These are phyloP conservation scores for Scaeva pyrastri DNA, from an alignment of 2,888 invertebrate species.

Conservation along the genomic window DNA sequence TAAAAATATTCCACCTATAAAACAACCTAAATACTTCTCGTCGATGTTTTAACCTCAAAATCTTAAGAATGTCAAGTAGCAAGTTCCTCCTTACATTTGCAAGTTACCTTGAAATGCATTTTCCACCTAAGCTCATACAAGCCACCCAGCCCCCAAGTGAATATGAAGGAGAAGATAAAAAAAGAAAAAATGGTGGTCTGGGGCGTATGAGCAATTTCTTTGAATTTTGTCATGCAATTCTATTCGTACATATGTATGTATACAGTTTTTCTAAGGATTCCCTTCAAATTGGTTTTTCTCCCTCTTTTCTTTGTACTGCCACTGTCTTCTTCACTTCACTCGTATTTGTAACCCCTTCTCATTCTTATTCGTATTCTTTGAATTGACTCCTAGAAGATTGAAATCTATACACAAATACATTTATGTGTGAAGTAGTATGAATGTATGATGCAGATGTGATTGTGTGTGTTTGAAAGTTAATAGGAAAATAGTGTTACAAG, in stretches of 20 bases:
- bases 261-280: constrained; percentile 65
- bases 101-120: constrained; percentile 58
- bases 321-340: no score
- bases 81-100: constrained; percentile 40
- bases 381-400: constrained; percentile 42
- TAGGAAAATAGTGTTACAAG: constrained; percentile 60
- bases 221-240: constrained; percentile 56
- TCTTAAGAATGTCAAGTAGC: constrained; percentile 42
- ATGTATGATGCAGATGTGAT: not conserved
- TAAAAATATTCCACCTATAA: no score
- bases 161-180: not conserved
- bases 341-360: no score
- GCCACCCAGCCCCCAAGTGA: no score
- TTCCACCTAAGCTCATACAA: no score
- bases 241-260: no score
- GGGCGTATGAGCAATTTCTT: constrained; percentile 59
- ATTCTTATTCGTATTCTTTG: not conserved
- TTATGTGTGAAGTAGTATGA: no score
- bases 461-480: constrained; percentile 12
- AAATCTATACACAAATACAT: not conserved
- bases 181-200: not conserved
- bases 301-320: not conserved
- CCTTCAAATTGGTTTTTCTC: constrained; percentile 55
- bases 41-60: not conserved
- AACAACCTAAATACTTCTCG: not conserved